Base-by-base conservation (phyloP, 1,140 invertebrate genomes). In the Oreohelix idahoensis region DNA sequence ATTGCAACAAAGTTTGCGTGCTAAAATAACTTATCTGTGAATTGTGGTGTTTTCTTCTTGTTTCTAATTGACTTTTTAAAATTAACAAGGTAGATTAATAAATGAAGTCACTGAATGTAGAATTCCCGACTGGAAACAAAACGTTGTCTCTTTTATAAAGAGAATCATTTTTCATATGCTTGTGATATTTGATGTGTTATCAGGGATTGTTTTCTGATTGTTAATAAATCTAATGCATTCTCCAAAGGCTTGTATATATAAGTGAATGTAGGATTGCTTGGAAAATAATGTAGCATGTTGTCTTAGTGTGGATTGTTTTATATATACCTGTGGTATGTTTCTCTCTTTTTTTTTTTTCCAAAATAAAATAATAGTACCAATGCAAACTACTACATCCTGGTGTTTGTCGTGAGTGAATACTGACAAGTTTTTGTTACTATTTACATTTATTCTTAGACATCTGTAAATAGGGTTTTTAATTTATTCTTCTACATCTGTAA, bases 181-280 rank as follows among this genome's bases (percentile, higher is more conserved):
- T 42, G 38, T 49, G 38, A 74, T 74, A 74, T n/a, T 17, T 39
- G 32, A 71, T 32, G n/a, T n/a, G n/a, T 74, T 74, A n/a, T 74
- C 71, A 74, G 71, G 42, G 71, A 74, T 74, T 39, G 42, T 74
- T 42, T 77, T 35, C 32, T 76, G 1, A 39, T 49, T 42, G 23
- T 49, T 23, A 36, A 15, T 49, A 49, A 76, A 26, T 76, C 35
- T 36, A 36, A 76, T 39, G 74, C 38, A 76, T 42, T 26, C 36
- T 71, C 69, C 69, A 38, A 29, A n/a, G 35, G 5, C 42, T 45
- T 45, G 26, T 58, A 26, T 35, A 66, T 32, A 35, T 66, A n/a
- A n/a, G n/a, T 32, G 29, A 29, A 32, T 66, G 63, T 66, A 32
- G 63, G 29, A 32, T 2, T 13, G 29, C 63, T 66, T 10, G n/a